Evolutionary conservation across 1,140 invertebrate genomes (phyloP).

Genomic region (Heliconius himera): DNA sequence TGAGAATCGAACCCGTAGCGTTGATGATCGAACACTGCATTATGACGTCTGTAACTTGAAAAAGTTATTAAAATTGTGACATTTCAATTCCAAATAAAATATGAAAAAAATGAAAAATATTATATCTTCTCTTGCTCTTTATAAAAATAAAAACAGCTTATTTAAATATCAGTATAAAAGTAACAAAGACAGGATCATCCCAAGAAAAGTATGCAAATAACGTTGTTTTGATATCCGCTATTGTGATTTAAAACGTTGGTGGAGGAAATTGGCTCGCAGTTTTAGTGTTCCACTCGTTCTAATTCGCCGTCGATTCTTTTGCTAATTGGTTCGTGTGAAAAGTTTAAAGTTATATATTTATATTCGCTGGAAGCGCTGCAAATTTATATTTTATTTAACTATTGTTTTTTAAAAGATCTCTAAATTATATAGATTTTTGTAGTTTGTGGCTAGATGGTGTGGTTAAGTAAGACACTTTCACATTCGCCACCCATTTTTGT

Average conservation of each 20-base stretch:
- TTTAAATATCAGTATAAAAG: background rate
- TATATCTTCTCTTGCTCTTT: background rate
- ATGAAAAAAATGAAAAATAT: background rate
- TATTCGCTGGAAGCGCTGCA: constrained; percentile 9
- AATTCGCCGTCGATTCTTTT: constrained; percentile 54
- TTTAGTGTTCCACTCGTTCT: constrained; percentile 42
- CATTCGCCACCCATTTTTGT: no score
- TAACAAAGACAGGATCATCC: background rate
- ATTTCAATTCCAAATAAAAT: no score
- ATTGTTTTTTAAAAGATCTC: background rate
- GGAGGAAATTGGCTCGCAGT: constrained; percentile 48
- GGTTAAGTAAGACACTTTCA: no score
- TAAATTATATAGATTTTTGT: no score
- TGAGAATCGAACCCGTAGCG: no score
- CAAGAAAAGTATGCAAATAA: constrained; percentile 33
- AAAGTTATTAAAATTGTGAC: no score
- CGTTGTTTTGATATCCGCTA: constrained; percentile 24
- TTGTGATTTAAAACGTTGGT: constrained; percentile 32
- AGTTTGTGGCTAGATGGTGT: no score
- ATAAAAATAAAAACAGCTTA: background rate
- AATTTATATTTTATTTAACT: background rate
- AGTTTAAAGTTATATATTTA: constrained; percentile 4
- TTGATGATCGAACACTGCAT: no score
- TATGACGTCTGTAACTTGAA: no score
- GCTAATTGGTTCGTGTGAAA: constrained; percentile 56